Evolutionary conservation across 2,888 invertebrate genomes (phyloP), one percentile per base, ranked within the genome.

Genomic region (Cheilosia grossa): DNA sequence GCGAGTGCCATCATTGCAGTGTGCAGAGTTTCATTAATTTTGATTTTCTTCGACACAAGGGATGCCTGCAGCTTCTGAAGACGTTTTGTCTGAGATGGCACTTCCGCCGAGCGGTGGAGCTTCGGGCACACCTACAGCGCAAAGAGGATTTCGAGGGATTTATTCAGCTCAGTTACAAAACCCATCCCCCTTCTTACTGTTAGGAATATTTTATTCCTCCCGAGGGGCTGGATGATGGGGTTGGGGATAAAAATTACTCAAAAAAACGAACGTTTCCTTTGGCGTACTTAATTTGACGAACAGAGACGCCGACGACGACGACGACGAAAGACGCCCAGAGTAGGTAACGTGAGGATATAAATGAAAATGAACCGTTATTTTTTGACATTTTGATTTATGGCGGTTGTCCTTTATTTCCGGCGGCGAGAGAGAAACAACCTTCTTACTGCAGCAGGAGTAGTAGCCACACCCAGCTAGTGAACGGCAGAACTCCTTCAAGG

Each of bases 351-450:
- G 49, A 61, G 85, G 72, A 80, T 75, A 64, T 69, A 72, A 81
- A 77, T 77, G 75, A 85, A 85, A 85, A 77, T 67, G 63, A 81
- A 85, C 70, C 77, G 85, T 85, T 85, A 77, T 85, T 85, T 83
- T 80, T 72, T 85, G 85, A 81, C 85, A 85, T 85, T 85, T 81
- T 85, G 85, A 85, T 85, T 85, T 85, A 85, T 85, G 54, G 81
- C 51, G 66, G 75, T 59, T 75, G 85, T 85, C 85, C 75, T 70
- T 66, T 80, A 70, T 75, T 75, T 80, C 59, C 75, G 79, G 47
- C 59, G 63, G 49, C 40, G 40, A 51, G 40, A 44, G 47, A 30
- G 42, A 47, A 58, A n/a, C 51, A 66, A 53, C 27, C 42, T 56
- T 66, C 53, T 21, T 59, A 53, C 69, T 67, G 53, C 73, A 69